Percentiles rank a stretch among this genome's conserved stretches.
These are phyloP conservation scores for Eristalinus aeneus DNA, from an alignment of 2,888 invertebrate species.

Conservation along the genomic window DNA sequence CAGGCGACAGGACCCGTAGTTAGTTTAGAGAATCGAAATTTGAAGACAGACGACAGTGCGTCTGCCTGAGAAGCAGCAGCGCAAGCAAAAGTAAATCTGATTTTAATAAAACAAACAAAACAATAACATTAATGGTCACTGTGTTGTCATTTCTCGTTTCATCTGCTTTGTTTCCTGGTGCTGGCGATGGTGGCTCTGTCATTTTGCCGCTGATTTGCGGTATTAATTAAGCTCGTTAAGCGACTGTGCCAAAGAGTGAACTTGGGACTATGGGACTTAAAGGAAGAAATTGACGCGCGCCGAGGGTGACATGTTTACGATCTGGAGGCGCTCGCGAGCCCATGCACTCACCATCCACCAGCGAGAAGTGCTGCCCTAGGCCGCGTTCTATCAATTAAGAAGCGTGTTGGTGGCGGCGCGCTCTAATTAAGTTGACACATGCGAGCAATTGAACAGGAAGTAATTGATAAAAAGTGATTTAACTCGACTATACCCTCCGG, in stretches of 20 bases:
- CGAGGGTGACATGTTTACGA: neutral
- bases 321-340: neutral
- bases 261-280: neutral
- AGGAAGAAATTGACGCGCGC: neutral
- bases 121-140: constrained; percentile 29
- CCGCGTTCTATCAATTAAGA: constrained; percentile 66
- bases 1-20: constrained; percentile 27
- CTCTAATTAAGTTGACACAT: constrained; percentile 71
- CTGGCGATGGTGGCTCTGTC: neutral
- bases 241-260: neutral
- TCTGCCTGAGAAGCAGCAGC: constrained; percentile 24
- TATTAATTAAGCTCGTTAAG: constrained; percentile 59
- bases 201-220: constrained; percentile 53
- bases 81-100: constrained; percentile 44
- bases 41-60: constrained; percentile 29
- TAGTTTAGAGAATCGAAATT: constrained; percentile 57
- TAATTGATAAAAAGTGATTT: constrained; percentile 71
- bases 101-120: constrained; percentile 58
- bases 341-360: neutral
- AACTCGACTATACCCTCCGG: constrained; percentile 35
- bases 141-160: constrained; percentile 18
- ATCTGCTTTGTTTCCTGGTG: neutral
- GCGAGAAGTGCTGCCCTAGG: neutral
- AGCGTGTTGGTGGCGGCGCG: constrained; percentile 71
- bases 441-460: constrained; percentile 71